Conservation (phyloP, 2,113 vertebrate genomes). For the Dasyornis broadbenti region DNA sequence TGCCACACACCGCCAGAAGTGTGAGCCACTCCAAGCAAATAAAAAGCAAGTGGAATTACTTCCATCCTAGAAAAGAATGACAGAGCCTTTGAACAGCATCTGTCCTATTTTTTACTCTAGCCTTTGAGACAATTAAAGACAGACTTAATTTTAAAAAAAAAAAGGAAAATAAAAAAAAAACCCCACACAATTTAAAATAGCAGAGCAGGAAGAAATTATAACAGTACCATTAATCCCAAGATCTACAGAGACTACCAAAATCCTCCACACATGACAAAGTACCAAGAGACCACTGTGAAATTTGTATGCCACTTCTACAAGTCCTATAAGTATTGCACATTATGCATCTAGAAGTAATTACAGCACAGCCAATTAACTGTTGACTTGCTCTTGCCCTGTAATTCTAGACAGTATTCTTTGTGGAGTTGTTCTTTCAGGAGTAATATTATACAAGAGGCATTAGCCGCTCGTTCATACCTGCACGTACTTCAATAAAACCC, state of each 20-base stretch:
- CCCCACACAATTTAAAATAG: neutral
- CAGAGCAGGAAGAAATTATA: conserved; percentile 3
- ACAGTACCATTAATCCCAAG: neutral
- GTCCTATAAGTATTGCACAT: conserved; percentile 36
- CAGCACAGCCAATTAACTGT: conserved; percentile 58
- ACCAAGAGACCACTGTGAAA: conserved; percentile 17
- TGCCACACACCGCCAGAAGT: neutral
- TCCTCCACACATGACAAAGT: conserved; percentile 5
- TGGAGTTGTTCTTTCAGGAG: conserved; percentile 47
- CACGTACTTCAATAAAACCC: neutral
- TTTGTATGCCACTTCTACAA: conserved; percentile 14
- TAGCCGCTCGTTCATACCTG: conserved; percentile 11
- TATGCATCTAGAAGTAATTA: conserved; percentile 57
- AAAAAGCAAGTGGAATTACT: neutral
- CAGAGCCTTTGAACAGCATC: neutral
- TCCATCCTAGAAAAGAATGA: neutral
- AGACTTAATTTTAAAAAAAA: too few species aligned
- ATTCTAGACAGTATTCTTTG: conserved; percentile 44
- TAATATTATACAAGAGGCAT: conserved; percentile 4
- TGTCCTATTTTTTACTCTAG: neutral
- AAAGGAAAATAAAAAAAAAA: neutral
- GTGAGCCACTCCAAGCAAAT: neutral
- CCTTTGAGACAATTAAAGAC: neutral
- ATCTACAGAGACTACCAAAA: conserved; percentile 28
- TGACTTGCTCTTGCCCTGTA: conserved; percentile 56